Percentiles rank a stretch among this genome's conserved stretches.
phyloP scores from a whole-genome alignment of 2,797 vertebrate genomes.

The Phrynocephalus vlangalii region DNA sequence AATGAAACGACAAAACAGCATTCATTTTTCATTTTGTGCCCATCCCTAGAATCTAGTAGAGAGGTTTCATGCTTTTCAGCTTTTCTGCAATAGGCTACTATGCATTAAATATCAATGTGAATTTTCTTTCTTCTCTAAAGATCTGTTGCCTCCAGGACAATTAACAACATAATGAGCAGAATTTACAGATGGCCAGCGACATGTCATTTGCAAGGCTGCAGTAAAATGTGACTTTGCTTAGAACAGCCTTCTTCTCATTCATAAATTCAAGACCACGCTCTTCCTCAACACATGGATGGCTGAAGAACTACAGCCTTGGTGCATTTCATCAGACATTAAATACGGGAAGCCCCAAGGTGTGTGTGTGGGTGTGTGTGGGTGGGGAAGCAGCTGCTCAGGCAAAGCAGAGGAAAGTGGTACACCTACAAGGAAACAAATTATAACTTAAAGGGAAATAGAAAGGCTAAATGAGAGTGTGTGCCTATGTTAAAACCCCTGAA shows the following conservation, averaged over 20 bases:
- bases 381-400: conserved; percentile 15
- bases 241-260: neutral
- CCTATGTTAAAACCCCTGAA: neutral
- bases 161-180: conserved; percentile 25
- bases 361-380: neutral
- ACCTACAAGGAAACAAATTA: conserved; percentile 29
- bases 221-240: neutral
- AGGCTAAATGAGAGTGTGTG: neutral
- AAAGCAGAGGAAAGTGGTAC: conserved; percentile 31
- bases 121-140: neutral
- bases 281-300: conserved; percentile 12
- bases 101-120: neutral
- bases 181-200: neutral
- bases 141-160: neutral
- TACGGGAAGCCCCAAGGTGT: neutral
- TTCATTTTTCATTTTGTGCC: too few relatives aligned
- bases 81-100: conserved; percentile 3
- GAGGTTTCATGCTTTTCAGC: neutral
- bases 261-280: conserved; percentile 37
- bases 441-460: conserved; percentile 32
- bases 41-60: neutral
- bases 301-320: conserved; percentile 14
- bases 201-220: neutral
- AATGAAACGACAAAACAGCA: too few relatives aligned
- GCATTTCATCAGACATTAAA: conserved; percentile 44